Conservation (phyloP, 2,888 invertebrate genomes). For the Frankliniella intonsa region DNA sequence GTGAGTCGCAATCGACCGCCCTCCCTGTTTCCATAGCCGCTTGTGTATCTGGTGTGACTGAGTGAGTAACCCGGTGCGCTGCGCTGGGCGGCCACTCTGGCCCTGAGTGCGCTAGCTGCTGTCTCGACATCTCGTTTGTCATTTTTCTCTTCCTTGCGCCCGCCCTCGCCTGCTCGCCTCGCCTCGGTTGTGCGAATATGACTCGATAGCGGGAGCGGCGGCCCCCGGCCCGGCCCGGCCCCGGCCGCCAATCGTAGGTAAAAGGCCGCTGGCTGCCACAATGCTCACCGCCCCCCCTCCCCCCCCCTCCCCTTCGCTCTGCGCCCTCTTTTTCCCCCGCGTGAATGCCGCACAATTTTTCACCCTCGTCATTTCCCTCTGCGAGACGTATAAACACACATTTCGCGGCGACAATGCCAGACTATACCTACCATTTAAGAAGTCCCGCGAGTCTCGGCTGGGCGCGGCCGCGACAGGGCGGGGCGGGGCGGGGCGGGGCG, state of each 20-base stretch:
- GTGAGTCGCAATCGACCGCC: too few species aligned
- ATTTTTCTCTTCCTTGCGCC: background rate
- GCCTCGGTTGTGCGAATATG: too few species aligned
- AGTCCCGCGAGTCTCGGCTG: background rate
- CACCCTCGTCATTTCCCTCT: background rate
- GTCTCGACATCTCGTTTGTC: too few species aligned
- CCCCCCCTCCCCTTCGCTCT: background rate
- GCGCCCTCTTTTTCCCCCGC: background rate
- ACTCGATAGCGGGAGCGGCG: too few species aligned
- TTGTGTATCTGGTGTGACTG: too few species aligned
- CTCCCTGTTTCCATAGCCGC: too few species aligned
- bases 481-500: background rate
- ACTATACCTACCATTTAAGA: conserved; percentile 25
- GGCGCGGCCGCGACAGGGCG: background rate
- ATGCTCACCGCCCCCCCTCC: background rate
- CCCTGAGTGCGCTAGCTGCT: too few species aligned
- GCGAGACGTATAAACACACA: conserved; percentile 20
- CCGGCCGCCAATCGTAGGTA: background rate
- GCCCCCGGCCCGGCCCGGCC: background rate
- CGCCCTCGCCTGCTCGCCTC: too few species aligned
- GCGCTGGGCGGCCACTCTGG: too few species aligned
- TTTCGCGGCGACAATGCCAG: conserved; percentile 20
- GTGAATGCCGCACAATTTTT: conserved; percentile 20
- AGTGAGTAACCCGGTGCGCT: too few species aligned
- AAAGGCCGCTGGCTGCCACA: conserved; percentile 2